phyloP scores from a whole-genome alignment of 2,113 vertebrate species.

The Holacanthus passer region DNA sequence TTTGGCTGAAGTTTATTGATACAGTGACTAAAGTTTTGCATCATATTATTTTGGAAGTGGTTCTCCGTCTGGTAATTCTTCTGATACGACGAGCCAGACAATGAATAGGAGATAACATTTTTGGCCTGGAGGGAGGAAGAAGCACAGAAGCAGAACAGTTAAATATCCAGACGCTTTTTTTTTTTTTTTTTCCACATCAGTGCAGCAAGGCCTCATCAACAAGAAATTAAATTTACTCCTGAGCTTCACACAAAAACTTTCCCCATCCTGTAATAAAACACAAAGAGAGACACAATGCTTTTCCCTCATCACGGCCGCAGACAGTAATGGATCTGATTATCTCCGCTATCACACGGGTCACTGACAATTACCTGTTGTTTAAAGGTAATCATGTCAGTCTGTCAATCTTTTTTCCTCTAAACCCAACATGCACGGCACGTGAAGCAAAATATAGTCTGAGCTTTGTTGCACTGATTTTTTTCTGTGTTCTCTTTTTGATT shows the following conservation, averaged over 20 bases:
- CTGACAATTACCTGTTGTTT: slow-evolving; percentile 40
- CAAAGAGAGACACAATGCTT: slow-evolving; percentile 14
- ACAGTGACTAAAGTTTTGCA: slow-evolving; percentile 28
- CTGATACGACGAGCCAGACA: slow-evolving; percentile 43
- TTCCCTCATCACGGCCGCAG: slow-evolving; percentile 31
- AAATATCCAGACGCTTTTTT: slow-evolving; percentile 27
- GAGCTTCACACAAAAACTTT: slow-evolving; percentile 2
- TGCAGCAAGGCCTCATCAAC: slow-evolving; percentile 23
- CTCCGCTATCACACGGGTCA: slow-evolving; percentile 19
- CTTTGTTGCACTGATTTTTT: background rate
- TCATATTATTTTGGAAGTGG: slow-evolving; percentile 46
- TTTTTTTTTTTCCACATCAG: slow-evolving; percentile 10
- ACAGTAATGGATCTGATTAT: slow-evolving; percentile 41
- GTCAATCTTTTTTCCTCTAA: slow-evolving; percentile 10
- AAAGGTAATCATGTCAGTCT: slow-evolving; percentile 17
- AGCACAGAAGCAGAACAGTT: slow-evolving; percentile 29
- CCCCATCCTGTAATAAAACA: slow-evolving; percentile 9
- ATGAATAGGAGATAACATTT: slow-evolving; percentile 46
- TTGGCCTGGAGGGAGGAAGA: slow-evolving; percentile 30
- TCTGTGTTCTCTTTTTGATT: background rate
- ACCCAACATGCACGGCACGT: background rate
- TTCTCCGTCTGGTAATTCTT: slow-evolving; percentile 40
- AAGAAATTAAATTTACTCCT: slow-evolving; percentile 26
- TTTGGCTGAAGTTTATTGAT: slow-evolving; percentile 50
- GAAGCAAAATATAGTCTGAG: background rate